Evolutionary conservation across 2,888 invertebrate genomes (phyloP).

Genomic region (Tetragnatha montana): DNA sequence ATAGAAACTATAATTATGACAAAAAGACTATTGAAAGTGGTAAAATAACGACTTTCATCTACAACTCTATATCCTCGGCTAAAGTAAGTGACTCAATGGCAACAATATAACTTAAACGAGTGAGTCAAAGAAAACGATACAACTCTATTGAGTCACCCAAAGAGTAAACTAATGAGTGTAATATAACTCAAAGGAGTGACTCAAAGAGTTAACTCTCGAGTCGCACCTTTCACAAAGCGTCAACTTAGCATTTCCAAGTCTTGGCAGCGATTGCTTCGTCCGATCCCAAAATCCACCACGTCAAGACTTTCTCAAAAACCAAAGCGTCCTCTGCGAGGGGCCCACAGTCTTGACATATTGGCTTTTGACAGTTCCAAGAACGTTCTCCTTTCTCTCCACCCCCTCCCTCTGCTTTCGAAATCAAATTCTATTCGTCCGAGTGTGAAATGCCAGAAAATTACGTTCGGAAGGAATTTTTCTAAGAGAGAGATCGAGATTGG

Average conservation of each 20-base stretch:
- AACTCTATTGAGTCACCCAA: too few species aligned
- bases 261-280: neutral
- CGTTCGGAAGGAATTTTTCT: slow-evolving; percentile 9
- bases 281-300: neutral
- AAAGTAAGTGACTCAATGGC: too few species aligned
- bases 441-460: slow-evolving; percentile 34
- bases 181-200: too few species aligned
- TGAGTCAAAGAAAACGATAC: too few species aligned
- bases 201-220: too few species aligned
- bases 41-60: too few species aligned
- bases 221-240: too few species aligned
- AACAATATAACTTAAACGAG: too few species aligned
- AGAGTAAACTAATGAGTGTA: too few species aligned
- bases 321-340: neutral
- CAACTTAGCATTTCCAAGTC: neutral
- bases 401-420: slow-evolving; percentile 2
- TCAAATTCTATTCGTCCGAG: slow-evolving; percentile 34
- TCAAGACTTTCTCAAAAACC: neutral
- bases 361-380: neutral
- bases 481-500: neutral
- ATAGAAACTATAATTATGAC: too few species aligned
- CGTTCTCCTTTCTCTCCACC: neutral
- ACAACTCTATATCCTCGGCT: too few species aligned
- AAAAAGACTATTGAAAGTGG: too few species aligned
- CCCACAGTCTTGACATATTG: neutral